Evolutionary conservation across 64 coral and sea anemone species (phyloP), one percentile per base, ranked within the genome.

Genomic region (Stichodactyla mertensii): DNA sequence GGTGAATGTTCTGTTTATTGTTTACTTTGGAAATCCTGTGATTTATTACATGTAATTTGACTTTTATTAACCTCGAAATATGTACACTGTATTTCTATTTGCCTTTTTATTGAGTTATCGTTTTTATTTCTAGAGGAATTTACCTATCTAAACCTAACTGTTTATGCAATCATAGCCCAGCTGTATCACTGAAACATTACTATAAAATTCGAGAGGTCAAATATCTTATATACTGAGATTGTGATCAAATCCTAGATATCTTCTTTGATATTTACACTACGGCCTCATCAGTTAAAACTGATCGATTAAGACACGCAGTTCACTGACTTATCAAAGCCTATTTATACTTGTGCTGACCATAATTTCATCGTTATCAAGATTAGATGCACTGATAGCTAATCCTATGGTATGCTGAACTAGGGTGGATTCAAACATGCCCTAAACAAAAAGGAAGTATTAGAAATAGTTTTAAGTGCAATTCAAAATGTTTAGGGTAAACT

Each of bases 361-460:
- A 74, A 74, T 31, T 74, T 23, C 69, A 23, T 74, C 24, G 5
- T 74, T 74, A 74, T 74, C 69, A 74, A 74, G 69, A 74, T 74
- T 31, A 27, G 36, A 45, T 74, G 10, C 69, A 74, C 69, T 74
- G 69, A 74, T 74, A 74, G 23, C 69, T 74, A 74, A 74, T 74
- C 69, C 69, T 26, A 74, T 27, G 69, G 69, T 31, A 74, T 74
- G 69, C 69, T 12, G 69, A 71, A 71, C 23, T 71, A 71, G 22
- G 20, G 66, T 71, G 20, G 69, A 74, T 74, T 27, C 27, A 74
- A 74, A 74, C 69, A 74, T 27, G 69, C 69, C 69, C 69, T 27
- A 23, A 74, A 31, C 69, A 70, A 9, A 20, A 24, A 24, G n/a
- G 26, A 8, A 74, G 0, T 10, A 24, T 27, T 26, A 74, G 69